Conservation (phyloP, 1,140 invertebrate genomes). For the Acromyrmex heyeri region DNA sequence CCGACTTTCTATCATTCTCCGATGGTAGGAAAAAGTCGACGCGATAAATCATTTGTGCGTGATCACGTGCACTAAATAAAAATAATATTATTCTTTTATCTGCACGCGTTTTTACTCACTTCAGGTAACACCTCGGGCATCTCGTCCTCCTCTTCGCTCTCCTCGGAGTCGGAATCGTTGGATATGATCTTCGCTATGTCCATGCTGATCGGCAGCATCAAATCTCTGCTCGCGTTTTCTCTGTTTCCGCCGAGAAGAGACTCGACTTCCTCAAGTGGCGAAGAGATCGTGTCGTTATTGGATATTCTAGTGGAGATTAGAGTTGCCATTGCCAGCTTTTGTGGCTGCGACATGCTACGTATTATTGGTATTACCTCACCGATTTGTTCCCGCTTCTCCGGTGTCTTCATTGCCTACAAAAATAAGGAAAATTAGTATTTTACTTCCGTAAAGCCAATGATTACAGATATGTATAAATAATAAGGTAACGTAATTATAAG, state of each 20-base stretch:
- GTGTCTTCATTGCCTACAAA: constrained; percentile 70
- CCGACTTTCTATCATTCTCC: constrained; percentile 44
- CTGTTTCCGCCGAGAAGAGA: constrained; percentile 87
- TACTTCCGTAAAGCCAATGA: neutral
- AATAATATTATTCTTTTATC: neutral
- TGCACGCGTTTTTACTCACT: constrained; percentile 62
- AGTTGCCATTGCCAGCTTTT: constrained; percentile 88
- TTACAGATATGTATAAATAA: neutral
- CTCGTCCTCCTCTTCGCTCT: constrained; percentile 81
- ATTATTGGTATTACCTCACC: constrained; percentile 89
- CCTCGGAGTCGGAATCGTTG: constrained; percentile 76
- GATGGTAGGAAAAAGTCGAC: neutral
- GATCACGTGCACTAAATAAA: neutral
- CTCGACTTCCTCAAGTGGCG: constrained; percentile 85
- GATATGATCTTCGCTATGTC: constrained; percentile 89
- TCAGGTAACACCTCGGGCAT: constrained; percentile 81
- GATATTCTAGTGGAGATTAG: constrained; percentile 88
- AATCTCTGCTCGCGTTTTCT: constrained; percentile 86
- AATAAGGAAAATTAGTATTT: neutral
- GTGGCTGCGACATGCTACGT: constrained; percentile 88
- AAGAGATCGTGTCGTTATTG: constrained; percentile 79
- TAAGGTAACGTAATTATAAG: neutral
- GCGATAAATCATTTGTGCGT: constrained; percentile 26
- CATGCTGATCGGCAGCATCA: constrained; percentile 89
- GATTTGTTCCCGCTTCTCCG: constrained; percentile 82